Evolutionary conservation across 2,797 vertebrate species (phyloP).

Genomic region (Silurus aristotelis): DNA sequence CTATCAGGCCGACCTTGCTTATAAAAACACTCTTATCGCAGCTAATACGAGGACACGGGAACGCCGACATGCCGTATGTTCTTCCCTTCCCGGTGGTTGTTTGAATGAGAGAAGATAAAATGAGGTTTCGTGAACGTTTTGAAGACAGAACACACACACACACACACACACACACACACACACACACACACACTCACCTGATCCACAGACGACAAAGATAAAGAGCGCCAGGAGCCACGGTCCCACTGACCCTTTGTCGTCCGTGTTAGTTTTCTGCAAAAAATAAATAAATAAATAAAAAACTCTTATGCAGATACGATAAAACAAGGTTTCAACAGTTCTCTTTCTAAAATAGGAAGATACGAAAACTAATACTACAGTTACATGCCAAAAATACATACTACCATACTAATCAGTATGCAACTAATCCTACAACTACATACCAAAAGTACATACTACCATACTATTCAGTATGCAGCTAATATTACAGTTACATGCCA

Average conservation of each 20-base stretch:
- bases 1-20: slow-evolving; percentile 43
- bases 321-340: too few relatives aligned
- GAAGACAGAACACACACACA: neutral
- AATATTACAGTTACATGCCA: too few relatives aligned
- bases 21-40: slow-evolving; percentile 42
- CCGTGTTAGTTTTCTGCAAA: slow-evolving; percentile 68
- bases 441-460: too few relatives aligned
- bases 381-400: neutral
- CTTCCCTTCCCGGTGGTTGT: neutral
- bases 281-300: too few relatives aligned
- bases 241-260: slow-evolving; percentile 93
- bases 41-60: neutral
- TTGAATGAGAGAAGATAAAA: neutral
- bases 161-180: too few relatives aligned
- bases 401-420: neutral
- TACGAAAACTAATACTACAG: neutral
- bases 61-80: neutral
- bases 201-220: slow-evolving; percentile 95
- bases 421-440: too few relatives aligned
- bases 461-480: too few relatives aligned
- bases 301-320: neutral
- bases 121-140: neutral
- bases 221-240: slow-evolving; percentile 93
- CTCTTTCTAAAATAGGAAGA: too few relatives aligned
- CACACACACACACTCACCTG: slow-evolving; percentile 73